Evolutionary conservation across 2,888 invertebrate species (phyloP), one percentile per base, ranked within the genome.

Genomic region (Rhagium mordax): DNA sequence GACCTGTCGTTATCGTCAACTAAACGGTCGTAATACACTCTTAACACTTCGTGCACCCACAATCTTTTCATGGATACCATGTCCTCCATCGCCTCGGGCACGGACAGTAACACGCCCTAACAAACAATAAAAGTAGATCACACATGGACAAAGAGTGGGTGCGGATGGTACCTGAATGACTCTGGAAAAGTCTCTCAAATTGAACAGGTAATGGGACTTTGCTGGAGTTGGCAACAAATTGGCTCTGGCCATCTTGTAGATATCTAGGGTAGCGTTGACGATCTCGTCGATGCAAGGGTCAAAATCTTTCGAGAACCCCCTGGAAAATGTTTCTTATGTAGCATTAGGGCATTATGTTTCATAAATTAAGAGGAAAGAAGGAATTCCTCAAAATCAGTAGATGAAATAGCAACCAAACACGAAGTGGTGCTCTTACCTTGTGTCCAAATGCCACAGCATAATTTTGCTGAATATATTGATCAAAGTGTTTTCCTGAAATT

Each of bases 131-230:
- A 4, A 21, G 10, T 16, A n/a, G n/a, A n/a, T n/a, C n/a, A n/a
- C n/a, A n/a, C n/a, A n/a, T n/a, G n/a, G n/a, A n/a, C n/a, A n/a
- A n/a, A n/a, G n/a, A n/a, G n/a, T n/a, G n/a, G n/a, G n/a, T n/a
- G n/a, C n/a, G n/a, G n/a, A n/a, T n/a, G 2, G 16, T 87, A 94
- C 94, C 89, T 95, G 92, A 82, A 98, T 95, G 10, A 98, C 98
- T 84, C 97, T 91, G 0, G 97, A 95, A 87, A 98, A 98, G 87
- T 98, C 98, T 79, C 98, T 91, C 79, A 98, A 90, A 88, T 98
- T 98, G 88, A 98, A 98, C 6, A 97, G 91, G 86, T 98, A 98
- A 88, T 98, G 98, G 0, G 96, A 96, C 86, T 98, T 98, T 0
- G 95, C 91, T 0, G 98, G 98, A 0, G 97, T 98, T 0, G 98